Conservation (phyloP, 2,797 vertebrate genomes). For the Jordanella pulchra region DNA sequence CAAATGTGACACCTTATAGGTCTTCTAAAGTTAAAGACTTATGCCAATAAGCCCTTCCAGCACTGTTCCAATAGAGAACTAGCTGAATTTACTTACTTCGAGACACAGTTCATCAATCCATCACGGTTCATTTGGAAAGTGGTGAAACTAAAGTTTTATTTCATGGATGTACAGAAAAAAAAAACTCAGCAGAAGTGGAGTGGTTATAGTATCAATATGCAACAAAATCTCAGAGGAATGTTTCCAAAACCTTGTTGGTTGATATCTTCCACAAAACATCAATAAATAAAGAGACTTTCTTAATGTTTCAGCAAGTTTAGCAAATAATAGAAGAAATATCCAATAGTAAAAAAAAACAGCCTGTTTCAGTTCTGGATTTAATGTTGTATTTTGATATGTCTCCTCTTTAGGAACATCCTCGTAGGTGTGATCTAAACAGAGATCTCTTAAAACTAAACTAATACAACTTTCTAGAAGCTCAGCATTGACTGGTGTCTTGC, state of each 20-base stretch:
- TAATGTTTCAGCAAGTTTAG: too few species aligned
- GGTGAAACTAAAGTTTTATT: too few species aligned
- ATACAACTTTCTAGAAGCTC: background rate
- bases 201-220: background rate
- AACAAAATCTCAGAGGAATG: background rate
- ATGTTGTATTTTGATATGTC: background rate
- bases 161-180: background rate
- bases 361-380: background rate
- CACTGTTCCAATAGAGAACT: too few species aligned
- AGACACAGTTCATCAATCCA: background rate
- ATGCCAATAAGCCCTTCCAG: background rate
- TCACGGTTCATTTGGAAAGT: background rate
- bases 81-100: background rate
- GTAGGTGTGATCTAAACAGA: too few species aligned
- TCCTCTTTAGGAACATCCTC: background rate
- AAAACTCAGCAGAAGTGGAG: background rate
- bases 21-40: background rate
- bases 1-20: background rate
- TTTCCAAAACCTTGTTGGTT: too few species aligned
- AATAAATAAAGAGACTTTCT: too few species aligned
- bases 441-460: too few species aligned
- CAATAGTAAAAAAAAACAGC: too few species aligned
- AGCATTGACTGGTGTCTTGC: slow-evolving; percentile 56
- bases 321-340: too few species aligned
- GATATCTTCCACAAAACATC: too few species aligned